phyloP scores from a whole-genome alignment of 2,888 invertebrate genomes.

The Ormyrus rosae region DNA sequence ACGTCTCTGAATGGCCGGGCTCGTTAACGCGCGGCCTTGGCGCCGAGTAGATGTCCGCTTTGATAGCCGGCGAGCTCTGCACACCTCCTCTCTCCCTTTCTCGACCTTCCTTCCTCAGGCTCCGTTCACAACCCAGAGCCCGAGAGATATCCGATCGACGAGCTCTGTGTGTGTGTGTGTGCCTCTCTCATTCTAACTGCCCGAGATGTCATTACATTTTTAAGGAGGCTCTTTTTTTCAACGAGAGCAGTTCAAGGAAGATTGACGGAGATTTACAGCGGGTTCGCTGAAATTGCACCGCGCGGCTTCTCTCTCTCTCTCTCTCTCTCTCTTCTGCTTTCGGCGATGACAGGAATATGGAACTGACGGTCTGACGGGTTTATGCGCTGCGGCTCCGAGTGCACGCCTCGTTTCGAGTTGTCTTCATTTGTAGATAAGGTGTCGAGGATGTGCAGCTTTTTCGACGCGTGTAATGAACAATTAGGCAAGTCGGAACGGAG shows the following conservation, averaged over 20 bases:
- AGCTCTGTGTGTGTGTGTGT: neutral
- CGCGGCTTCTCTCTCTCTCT: conserved; percentile 6
- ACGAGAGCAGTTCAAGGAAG: no score
- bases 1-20: conserved; percentile 41
- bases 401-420: neutral
- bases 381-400: neutral
- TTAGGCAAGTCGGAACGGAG: no score
- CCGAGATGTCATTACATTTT: no score
- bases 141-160: conserved; percentile 48
- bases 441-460: no score
- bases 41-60: conserved; percentile 68
- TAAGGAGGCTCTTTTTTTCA: no score
- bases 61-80: conserved; percentile 62
- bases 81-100: conserved; percentile 41
- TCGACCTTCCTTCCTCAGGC: conserved; percentile 29
- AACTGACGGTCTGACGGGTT: neutral
- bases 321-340: neutral
- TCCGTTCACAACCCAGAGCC: conserved; percentile 34
- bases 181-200: no score
- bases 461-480: no score
- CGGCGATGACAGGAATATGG: conserved; percentile 18
- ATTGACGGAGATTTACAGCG: neutral
- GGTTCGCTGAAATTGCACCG: conserved; percentile 30
- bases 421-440: no score
- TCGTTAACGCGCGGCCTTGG: conserved; percentile 71